These are phyloP conservation scores for Acanthosepion lycidas DNA, from an alignment of 2,888 invertebrate species.

Conservation along the genomic window DNA sequence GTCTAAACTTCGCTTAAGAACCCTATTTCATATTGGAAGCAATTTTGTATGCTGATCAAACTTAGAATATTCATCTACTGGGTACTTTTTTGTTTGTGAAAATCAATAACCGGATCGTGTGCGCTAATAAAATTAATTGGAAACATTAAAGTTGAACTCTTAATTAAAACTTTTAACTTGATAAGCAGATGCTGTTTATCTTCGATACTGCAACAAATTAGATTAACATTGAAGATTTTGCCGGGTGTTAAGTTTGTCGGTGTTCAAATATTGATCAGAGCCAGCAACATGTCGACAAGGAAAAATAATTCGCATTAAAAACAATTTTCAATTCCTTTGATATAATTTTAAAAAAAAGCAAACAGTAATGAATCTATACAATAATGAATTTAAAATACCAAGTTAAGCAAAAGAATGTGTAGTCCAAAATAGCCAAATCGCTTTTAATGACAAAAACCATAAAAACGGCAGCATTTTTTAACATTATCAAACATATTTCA, in stretches of 20 bases:
- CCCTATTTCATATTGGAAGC: too few species aligned
- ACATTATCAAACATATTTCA: too few species aligned
- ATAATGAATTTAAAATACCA: not conserved
- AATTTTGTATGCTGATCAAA: not conserved
- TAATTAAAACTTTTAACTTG: constrained; percentile 18
- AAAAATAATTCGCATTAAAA: not conserved
- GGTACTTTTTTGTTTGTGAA: not conserved
- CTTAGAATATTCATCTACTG: not conserved
- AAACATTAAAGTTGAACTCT: not conserved
- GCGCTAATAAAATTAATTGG: not conserved
- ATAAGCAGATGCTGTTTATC: not conserved
- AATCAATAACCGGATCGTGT: not conserved
- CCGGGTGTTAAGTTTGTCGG: not conserved
- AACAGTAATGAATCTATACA: not conserved
- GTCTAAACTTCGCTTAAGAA: too few species aligned
- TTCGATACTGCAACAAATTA: not conserved
- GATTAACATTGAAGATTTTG: not conserved
- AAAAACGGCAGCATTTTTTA: too few species aligned
- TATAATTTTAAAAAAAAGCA: not conserved
- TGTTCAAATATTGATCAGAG: not conserved
- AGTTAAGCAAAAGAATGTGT: too few species aligned
- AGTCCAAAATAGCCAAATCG: too few species aligned
- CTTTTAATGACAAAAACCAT: too few species aligned
- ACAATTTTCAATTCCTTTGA: not conserved
- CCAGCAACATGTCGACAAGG: not conserved